Percentiles rank a stretch among this genome's conserved stretches.
These are phyloP conservation scores for Meiosimyza decipiens DNA, from an alignment of 2,888 invertebrate species.

Conservation along the genomic window DNA sequence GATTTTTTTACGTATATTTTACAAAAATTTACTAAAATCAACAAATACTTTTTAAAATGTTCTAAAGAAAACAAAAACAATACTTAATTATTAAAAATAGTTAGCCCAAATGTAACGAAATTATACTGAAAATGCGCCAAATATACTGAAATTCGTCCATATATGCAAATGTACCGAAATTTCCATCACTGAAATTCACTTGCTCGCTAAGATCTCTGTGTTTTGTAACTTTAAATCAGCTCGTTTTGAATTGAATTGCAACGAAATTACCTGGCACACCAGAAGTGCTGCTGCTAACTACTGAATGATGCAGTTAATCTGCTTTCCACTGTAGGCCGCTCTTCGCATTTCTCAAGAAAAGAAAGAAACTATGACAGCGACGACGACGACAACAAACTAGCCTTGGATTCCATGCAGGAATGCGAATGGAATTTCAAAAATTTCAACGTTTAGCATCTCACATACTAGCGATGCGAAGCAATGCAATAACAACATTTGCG, in stretches of 20 bases:
- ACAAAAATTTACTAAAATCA: too few species aligned
- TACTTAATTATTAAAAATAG: too few species aligned
- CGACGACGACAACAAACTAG: conserved; percentile 29
- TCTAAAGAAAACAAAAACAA: too few species aligned
- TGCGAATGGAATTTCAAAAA: conserved; percentile 66
- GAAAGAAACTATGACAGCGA: neutral
- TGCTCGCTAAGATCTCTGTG: neutral
- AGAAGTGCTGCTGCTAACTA: neutral
- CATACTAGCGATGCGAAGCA: conserved; percentile 27
- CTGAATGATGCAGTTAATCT: conserved; percentile 21
- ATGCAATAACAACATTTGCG: conserved; percentile 40
- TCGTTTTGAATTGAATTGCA: conserved; percentile 7
- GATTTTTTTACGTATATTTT: too few species aligned
- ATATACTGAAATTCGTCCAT: too few species aligned
- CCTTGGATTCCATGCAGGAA: conserved; percentile 64
- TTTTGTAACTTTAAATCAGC: neutral
- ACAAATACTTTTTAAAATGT: too few species aligned
- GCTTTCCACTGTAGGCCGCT: conserved; percentile 36
- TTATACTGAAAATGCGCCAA: too few species aligned
- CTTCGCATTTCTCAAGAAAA: conserved; percentile 40
- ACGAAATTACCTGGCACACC: conserved; percentile 9
- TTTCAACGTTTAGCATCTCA: conserved; percentile 55
- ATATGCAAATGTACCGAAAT: too few species aligned
- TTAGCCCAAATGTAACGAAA: too few species aligned
- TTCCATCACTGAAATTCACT: too few species aligned